phyloP scores from a whole-genome alignment of 2,113 vertebrate genomes.

The Tringa solitaria region DNA sequence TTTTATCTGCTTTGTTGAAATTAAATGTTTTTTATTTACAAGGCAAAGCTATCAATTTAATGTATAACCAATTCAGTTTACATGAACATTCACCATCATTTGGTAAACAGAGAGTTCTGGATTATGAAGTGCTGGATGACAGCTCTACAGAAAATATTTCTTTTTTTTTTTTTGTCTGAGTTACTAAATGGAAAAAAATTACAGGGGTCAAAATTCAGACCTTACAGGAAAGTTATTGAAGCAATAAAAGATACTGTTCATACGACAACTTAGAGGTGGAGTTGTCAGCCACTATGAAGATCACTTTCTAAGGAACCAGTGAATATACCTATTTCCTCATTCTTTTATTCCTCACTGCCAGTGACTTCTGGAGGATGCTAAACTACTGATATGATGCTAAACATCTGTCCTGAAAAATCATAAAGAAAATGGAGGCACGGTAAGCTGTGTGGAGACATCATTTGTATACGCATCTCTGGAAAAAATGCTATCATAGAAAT shows the following conservation, averaged over 20 bases:
- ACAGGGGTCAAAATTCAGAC: not conserved
- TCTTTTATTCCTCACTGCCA: not conserved
- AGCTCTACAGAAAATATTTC: not conserved
- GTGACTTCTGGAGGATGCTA: not conserved
- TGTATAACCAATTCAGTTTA: not conserved
- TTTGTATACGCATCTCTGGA: not conserved
- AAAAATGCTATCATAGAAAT: not conserved
- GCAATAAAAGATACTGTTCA: not conserved
- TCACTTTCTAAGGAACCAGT: not conserved
- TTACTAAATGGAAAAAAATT: not conserved
- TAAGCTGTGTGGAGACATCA: not conserved
- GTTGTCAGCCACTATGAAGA: not conserved
- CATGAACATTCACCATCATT: not conserved
- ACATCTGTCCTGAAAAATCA: not conserved
- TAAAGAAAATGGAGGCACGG: not conserved
- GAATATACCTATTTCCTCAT: not conserved
- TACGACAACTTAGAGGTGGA: not conserved
- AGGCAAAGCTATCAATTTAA: not conserved
- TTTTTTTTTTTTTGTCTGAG: not conserved
- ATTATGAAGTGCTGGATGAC: not conserved
- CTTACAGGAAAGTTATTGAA: not conserved
- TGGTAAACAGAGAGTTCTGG: not conserved
- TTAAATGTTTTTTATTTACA: not conserved
- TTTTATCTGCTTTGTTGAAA: not conserved
- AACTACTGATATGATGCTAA: not conserved